These are phyloP conservation scores for Rhinogobius similis DNA, from an alignment of 2,113 vertebrate species.

Conservation along the genomic window DNA sequence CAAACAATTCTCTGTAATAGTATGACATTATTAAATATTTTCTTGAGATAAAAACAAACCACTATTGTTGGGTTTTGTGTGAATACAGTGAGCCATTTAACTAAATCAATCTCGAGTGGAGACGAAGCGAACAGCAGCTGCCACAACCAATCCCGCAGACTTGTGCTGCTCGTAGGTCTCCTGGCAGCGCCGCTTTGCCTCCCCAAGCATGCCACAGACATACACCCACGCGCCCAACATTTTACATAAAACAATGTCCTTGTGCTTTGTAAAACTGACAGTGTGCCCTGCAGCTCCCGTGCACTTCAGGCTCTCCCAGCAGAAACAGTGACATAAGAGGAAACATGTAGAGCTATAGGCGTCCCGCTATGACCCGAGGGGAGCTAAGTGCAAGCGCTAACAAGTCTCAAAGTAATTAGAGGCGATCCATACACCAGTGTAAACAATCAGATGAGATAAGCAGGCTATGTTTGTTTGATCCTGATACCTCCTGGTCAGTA, in stretches of 20 bases:
- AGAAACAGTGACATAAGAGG: slow-evolving; percentile 48
- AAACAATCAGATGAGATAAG: slow-evolving; percentile 55
- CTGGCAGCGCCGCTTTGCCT: slow-evolving; percentile 27
- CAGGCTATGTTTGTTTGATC: slow-evolving; percentile 42
- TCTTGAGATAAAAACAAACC: neutral
- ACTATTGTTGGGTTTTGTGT: slow-evolving; percentile 4
- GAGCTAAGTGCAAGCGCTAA: slow-evolving; percentile 55
- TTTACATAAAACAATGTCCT: slow-evolving; percentile 14
- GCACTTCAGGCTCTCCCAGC: slow-evolving; percentile 31
- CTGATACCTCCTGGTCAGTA: slow-evolving; percentile 29
- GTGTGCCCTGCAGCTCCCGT: slow-evolving; percentile 8
- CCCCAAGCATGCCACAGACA: slow-evolving; percentile 8
- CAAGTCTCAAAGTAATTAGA: slow-evolving; percentile 63
- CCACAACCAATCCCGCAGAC: slow-evolving; percentile 29
- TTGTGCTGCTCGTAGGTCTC: slow-evolving; percentile 18
- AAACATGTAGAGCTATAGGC: slow-evolving; percentile 43
- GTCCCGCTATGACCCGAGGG: slow-evolving; percentile 46
- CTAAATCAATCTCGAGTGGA: slow-evolving; percentile 11
- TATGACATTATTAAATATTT: neutral
- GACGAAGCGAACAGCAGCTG: slow-evolving; percentile 8
- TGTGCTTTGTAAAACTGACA: slow-evolving; percentile 37
- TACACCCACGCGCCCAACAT: neutral
- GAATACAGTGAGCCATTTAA: slow-evolving; percentile 27
- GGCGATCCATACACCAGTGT: slow-evolving; percentile 51
- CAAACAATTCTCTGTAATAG: neutral